Percentiles rank a stretch among this genome's conserved stretches.
These are phyloP conservation scores for Orbicella faveolata DNA, from an alignment of 64 coral and sea anemone genomes.

Conservation along the genomic window DNA sequence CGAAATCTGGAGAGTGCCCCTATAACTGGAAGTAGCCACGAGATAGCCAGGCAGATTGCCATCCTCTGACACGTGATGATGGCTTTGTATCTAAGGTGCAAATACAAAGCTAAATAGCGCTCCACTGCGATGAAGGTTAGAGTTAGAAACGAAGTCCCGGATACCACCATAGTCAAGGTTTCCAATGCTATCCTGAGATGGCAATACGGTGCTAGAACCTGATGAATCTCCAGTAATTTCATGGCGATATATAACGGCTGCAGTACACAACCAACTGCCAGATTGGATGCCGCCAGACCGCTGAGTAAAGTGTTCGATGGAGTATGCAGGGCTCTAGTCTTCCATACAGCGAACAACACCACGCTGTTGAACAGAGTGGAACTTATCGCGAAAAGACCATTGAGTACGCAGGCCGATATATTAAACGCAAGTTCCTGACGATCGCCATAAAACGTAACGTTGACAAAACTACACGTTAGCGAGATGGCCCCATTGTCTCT, in stretches of 20 bases:
- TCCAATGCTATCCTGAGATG: slow-evolving; percentile 37
- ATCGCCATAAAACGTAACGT: background rate
- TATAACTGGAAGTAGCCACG: slow-evolving; percentile 29
- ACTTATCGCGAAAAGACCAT: slow-evolving; percentile 21
- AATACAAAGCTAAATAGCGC: slow-evolving; percentile 31
- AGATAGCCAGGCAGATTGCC: background rate
- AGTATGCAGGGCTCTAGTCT: slow-evolving; percentile 38
- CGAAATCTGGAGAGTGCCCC: slow-evolving; percentile 27
- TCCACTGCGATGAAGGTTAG: slow-evolving; percentile 53
- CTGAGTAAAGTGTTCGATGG: slow-evolving; percentile 40
- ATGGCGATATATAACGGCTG: slow-evolving; percentile 40
- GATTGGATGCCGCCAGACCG: slow-evolving; percentile 45
- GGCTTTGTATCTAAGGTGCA: slow-evolving; percentile 51
- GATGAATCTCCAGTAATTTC: slow-evolving; percentile 21
- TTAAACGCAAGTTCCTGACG: background rate
- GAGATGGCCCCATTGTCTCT: background rate
- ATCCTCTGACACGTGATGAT: slow-evolving; percentile 30
- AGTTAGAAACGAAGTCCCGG: slow-evolving; percentile 26
- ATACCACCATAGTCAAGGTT: slow-evolving; percentile 12
- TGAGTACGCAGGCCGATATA: slow-evolving; percentile 27
- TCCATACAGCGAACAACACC: slow-evolving; percentile 35
- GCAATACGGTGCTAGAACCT: slow-evolving; percentile 17
- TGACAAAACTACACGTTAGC: background rate
- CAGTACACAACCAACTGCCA: slow-evolving; percentile 36
- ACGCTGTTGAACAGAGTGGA: slow-evolving; percentile 5